These are phyloP conservation scores for Dryocosmus kuriphilus DNA, from an alignment of 2,888 invertebrate species.

Conservation along the genomic window DNA sequence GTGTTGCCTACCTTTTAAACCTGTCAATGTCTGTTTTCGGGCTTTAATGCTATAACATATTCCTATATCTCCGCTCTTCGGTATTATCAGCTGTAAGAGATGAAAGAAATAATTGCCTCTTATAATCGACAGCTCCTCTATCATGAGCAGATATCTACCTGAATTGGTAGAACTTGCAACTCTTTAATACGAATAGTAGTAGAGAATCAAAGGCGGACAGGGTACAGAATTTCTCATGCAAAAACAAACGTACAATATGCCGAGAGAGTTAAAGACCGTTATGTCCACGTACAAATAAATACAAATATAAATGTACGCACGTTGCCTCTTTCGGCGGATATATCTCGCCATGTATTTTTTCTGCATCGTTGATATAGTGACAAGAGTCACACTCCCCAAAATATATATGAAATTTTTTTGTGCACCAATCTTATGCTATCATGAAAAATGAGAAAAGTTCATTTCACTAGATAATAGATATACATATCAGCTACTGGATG, in stretches of 20 bases:
- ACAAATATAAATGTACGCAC: conserved; percentile 43
- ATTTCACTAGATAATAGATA: too few relatives aligned
- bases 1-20: too few relatives aligned
- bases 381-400: too few relatives aligned
- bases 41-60: not conserved
- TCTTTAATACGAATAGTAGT: conserved; percentile 48
- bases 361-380: conserved; percentile 52
- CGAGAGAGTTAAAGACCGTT: conserved; percentile 59
- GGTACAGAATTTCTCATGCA: conserved; percentile 61
- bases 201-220: conserved; percentile 55
- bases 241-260: conserved; percentile 59
- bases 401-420: conserved; percentile 10
- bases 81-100: not conserved
- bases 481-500: too few relatives aligned
- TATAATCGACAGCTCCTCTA: not conserved
- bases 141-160: not conserved
- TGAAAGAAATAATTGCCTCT: not conserved
- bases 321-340: conserved; percentile 38
- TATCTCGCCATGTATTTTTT: conserved; percentile 51
- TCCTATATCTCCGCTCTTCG: not conserved
- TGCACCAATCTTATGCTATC: too few relatives aligned
- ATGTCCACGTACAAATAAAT: conserved; percentile 54
- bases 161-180: not conserved
- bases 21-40: too few relatives aligned
- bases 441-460: too few relatives aligned